Evolutionary conservation across 2,797 vertebrate species (phyloP).

Genomic region (Periparus ater): DNA sequence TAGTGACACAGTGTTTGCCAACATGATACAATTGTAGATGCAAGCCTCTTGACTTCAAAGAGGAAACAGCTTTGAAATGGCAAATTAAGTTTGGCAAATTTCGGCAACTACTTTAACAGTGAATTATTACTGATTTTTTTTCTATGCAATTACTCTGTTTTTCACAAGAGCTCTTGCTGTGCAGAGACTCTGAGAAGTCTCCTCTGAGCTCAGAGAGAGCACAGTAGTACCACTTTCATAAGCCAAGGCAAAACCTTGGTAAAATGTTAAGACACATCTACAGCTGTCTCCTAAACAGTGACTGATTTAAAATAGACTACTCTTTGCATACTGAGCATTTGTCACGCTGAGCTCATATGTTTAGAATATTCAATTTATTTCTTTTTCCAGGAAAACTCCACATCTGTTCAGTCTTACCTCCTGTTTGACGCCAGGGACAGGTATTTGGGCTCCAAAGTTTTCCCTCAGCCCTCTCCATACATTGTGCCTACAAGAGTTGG

Average conservation of each 20-base stretch:
- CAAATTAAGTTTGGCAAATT: conserved; percentile 1
- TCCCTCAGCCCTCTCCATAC: not conserved
- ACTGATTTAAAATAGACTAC: not conserved
- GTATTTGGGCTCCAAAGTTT: not conserved
- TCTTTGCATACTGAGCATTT: not conserved
- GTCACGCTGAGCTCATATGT: not conserved
- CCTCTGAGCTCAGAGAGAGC: not conserved
- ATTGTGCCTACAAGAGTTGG: not conserved
- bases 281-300: not conserved
- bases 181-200: not conserved
- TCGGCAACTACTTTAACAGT: not conserved
- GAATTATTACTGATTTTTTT: not conserved
- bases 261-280: not conserved
- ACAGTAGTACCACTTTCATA: not conserved
- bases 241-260: not conserved
- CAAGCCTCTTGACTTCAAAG: not conserved
- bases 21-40: not conserved
- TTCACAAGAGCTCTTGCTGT: not conserved
- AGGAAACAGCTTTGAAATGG: conserved; percentile 16
- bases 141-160: not conserved
- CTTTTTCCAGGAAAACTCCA: not conserved
- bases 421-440: not conserved
- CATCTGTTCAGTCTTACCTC: not conserved
- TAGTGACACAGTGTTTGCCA: conserved; percentile 17
- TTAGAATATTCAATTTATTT: not conserved